A percentile compares a stretch with the other conserved stretches of the same genome.
Evolutionary conservation across 2,888 invertebrate species (phyloP).

Genomic region (Suillia variegata): DNA sequence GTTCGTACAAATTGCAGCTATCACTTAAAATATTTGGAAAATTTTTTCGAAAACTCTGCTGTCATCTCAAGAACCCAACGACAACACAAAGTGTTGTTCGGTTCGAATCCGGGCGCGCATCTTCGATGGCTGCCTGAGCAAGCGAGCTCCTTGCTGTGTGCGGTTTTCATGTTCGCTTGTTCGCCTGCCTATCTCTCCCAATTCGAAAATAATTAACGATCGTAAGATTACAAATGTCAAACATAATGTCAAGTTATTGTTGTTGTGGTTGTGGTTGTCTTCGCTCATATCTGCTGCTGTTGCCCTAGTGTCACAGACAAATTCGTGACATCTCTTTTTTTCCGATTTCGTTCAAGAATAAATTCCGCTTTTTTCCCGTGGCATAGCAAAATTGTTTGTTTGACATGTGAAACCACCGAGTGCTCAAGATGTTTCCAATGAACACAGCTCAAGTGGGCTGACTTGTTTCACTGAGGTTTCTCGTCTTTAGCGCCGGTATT

Average conservation of each 20-base stretch:
- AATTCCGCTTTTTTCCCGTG: no score
- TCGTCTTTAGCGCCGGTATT: constrained; percentile 14
- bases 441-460: neutral
- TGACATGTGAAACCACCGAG: constrained; percentile 14
- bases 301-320: neutral
- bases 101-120: no score
- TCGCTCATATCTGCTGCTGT: constrained; percentile 32
- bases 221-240: constrained; percentile 59
- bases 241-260: constrained; percentile 56
- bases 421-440: constrained; percentile 21
- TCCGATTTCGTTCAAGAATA: no score
- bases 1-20: constrained; percentile 49
- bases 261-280: no score
- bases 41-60: constrained; percentile 25
- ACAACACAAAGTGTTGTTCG: neutral
- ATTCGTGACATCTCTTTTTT: no score
- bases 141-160: no score
- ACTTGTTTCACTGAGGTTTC: constrained; percentile 6
- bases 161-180: constrained; percentile 29
- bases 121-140: no score
- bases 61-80: constrained; percentile 1
- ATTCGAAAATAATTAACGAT: constrained; percentile 60
- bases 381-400: neutral
- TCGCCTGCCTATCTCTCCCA: constrained; percentile 53
- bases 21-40: constrained; percentile 40